Base-by-base conservation (phyloP, 2,113 vertebrate genomes). In the Canis aureus region DNA sequence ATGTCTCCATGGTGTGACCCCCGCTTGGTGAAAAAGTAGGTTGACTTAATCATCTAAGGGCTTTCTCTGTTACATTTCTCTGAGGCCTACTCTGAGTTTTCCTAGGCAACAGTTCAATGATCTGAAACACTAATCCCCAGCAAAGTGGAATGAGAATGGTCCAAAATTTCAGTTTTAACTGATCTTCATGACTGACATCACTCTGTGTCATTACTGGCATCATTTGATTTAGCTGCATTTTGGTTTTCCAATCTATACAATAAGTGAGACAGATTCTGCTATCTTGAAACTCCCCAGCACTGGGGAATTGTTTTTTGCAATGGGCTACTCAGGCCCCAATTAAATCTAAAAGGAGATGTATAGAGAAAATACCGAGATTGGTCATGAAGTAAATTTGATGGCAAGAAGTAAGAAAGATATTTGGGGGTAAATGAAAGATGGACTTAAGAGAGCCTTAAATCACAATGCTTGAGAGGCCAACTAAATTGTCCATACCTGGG, bases 21-120 rank as follows among this genome's bases (percentile, higher is more conserved):
- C 25, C 22, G 22, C 13, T 22, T 66, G n/a, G 7, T 78, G 13
- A 59, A 78, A 66, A 90, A 55, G 4, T 6, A 76, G 27, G 7
- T 23, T 91, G 57, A 19, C 25, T 87, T 83, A 69, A 27, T 86
- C 17, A 73, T 16, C 16, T 38, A 71, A 74, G 38, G n/a, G 27
- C 35, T 35, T 74, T 23, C 49, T 9, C 12, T 55, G 23, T 13
- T 57, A 13, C 13, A 2, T 59, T 85, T 83, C 35, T 87, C 49
- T 93, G 66, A 94, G 81, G 25, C 16, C 66, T 76, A 10, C 5
- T 94, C 60, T 96, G n/a, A 74, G 5, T 84, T 95, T 97, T 60
- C 62, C 78, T 59, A 81, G 82, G 57, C 35, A 49, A 69, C 8
- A 74, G 10, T 79, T 91, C 51, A 51, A 29, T 94, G 17, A 55